phyloP scores from a whole-genome alignment of 2,797 vertebrate species.

The Tachyglossus aculeatus region DNA sequence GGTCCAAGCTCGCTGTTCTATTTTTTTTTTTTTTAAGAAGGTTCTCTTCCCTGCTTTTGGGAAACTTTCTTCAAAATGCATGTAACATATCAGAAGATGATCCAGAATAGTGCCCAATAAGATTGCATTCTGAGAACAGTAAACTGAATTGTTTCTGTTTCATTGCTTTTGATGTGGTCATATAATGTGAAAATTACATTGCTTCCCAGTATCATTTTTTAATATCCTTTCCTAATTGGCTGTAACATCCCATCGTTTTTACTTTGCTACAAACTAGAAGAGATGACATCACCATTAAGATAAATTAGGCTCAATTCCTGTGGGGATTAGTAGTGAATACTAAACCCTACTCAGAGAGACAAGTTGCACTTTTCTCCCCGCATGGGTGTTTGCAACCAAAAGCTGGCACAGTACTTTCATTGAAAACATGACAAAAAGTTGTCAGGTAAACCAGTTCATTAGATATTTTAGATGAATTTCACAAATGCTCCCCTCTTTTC shows the following conservation, averaged over 20 bases:
- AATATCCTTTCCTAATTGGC: neutral
- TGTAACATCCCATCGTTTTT: neutral
- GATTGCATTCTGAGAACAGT: neutral
- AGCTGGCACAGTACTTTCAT: too few relatives aligned
- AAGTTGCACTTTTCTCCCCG: neutral
- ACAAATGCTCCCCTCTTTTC: too few relatives aligned
- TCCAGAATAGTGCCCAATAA: neutral
- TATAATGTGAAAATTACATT: conserved; percentile 1
- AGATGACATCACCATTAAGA: neutral
- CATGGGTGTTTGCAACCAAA: too few relatives aligned
- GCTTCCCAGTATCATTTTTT: neutral
- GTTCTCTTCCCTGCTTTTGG: too few relatives aligned
- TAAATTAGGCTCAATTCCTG: neutral
- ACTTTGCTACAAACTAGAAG: neutral
- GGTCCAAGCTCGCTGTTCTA: too few relatives aligned
- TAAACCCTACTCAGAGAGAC: fast-evolving
- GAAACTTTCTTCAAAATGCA: too few relatives aligned
- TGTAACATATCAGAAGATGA: too few relatives aligned
- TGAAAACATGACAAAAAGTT: too few relatives aligned
- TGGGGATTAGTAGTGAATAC: neutral
- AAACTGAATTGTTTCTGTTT: conserved; percentile 2
- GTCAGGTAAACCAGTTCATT: too few relatives aligned
- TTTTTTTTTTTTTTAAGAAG: too few relatives aligned
- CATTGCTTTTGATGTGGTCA: neutral
- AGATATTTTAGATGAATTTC: too few relatives aligned